Percentiles rank a stretch among this genome's conserved stretches.
phyloP scores from a whole-genome alignment of 2,113 vertebrate species.

The Callipepla californica region DNA sequence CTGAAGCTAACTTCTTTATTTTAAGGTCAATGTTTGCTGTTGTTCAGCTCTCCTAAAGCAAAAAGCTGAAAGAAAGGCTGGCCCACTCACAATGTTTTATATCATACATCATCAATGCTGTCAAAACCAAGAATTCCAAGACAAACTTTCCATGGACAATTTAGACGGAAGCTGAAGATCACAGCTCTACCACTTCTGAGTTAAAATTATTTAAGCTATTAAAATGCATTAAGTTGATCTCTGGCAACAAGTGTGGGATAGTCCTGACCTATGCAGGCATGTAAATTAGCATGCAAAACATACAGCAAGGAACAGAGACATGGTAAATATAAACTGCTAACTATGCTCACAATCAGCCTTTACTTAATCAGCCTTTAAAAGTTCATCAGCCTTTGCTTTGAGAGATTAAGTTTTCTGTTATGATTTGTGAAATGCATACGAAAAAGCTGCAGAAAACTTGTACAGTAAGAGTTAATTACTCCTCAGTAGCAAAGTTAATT shows the following conservation, averaged over 20 bases:
- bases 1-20: not conserved
- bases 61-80: not conserved
- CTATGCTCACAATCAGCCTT: not conserved
- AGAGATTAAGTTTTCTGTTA: not conserved
- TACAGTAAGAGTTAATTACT: not conserved
- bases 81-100: not conserved
- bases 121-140: not conserved
- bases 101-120: not conserved
- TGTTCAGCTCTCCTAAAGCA: not conserved
- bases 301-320: not conserved
- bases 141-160: not conserved
- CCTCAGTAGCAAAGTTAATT: not conserved
- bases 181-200: not conserved
- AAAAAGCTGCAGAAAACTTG: not conserved
- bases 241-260: not conserved
- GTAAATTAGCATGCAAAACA: not conserved
- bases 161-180: not conserved
- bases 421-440: not conserved
- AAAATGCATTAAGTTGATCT: not conserved
- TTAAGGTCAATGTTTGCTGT: not conserved
- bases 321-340: not conserved
- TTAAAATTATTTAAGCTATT: not conserved
- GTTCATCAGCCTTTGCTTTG: not conserved
- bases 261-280: not conserved
- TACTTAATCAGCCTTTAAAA: not conserved